Percentiles rank a stretch among this genome's conserved stretches.
phyloP scores from a whole-genome alignment of 1,140 invertebrate species.

The Zaprionus taronus region DNA sequence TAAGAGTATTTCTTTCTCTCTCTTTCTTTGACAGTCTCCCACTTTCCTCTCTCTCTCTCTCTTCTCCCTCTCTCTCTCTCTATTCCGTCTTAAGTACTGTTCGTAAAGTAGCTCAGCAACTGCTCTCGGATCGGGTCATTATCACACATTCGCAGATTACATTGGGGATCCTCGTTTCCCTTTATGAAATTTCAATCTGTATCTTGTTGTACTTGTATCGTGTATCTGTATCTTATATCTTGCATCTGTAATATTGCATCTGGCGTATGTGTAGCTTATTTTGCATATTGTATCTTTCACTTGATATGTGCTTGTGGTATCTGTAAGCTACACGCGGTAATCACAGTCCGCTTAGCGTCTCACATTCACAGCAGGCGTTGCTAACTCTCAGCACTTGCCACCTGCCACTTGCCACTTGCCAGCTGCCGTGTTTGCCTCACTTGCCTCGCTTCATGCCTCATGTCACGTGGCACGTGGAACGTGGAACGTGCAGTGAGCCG shows the following conservation, averaged over 20 bases:
- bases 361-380: not conserved
- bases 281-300: constrained; percentile 2
- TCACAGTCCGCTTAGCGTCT: not conserved
- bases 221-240: not conserved
- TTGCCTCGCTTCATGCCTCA: not conserved
- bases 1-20: constrained; percentile 40
- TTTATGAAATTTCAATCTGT: constrained; percentile 3
- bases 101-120: not conserved
- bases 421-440: not conserved
- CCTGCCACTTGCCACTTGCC: not conserved
- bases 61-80: not conserved
- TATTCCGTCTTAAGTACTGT: not conserved
- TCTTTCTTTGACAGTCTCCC: not conserved
- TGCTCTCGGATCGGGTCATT: not conserved
- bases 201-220: not conserved
- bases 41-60: not conserved
- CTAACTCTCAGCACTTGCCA: not conserved
- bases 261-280: not conserved
- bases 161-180: not conserved
- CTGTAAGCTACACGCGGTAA: not conserved
- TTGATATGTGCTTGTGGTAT: not conserved
- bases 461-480: constrained; percentile 3
- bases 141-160: not conserved
- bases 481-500: constrained; percentile 1
- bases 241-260: not conserved